Conservation (phyloP, 2,888 invertebrate species). For the Yponomeuta sedellus region DNA sequence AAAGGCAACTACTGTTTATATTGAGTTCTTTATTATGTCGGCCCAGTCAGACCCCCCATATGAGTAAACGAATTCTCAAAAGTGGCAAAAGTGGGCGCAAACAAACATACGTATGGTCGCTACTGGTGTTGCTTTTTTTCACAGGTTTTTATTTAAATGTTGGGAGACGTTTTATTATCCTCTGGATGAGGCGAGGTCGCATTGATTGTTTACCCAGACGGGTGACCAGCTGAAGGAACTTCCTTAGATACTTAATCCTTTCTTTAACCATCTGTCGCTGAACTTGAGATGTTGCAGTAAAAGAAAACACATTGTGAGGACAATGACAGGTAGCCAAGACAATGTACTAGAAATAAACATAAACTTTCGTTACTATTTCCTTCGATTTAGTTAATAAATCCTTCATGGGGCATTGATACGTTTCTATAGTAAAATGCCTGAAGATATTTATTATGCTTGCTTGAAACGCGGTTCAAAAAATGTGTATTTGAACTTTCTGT, state of each 20-base stretch:
- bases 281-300: not conserved
- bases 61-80: not conserved
- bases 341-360: no score
- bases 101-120: conserved; percentile 16
- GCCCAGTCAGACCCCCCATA: not conserved
- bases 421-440: no score
- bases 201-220: conserved; percentile 18
- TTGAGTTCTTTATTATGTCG: not conserved
- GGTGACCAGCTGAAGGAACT: conserved; percentile 17
- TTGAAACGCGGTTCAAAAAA: no score
- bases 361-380: no score
- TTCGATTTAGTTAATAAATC: no score
- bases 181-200: not conserved
- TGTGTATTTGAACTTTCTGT: no score
- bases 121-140: conserved; percentile 13
- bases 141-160: conserved; percentile 2
- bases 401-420: no score
- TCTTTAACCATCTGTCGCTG: not conserved
- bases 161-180: not conserved
- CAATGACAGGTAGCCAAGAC: no score
- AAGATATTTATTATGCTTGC: no score
- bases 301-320: not conserved
- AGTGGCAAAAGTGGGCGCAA: conserved; percentile 7
- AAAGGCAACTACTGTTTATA: not conserved
- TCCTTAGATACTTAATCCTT: not conserved